These are phyloP conservation scores for Clytia hemisphaerica DNA, from an alignment of 30 jellyfish, hydroid and myxozoan genomes.

Conservation along the genomic window DNA sequence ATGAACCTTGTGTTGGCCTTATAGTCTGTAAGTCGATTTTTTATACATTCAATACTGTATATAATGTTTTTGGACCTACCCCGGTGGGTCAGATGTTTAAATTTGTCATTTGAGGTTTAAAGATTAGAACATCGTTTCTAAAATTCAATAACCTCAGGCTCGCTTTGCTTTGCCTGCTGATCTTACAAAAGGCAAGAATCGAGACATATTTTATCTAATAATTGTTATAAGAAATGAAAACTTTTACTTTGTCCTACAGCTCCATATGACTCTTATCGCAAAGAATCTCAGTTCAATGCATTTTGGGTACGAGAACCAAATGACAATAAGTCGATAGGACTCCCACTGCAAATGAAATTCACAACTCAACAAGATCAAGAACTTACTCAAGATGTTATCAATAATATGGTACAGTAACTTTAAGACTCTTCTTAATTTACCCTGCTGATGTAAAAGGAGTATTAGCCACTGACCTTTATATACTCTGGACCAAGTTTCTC, in stretches of 20 bases:
- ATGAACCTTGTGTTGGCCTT: slow-evolving; percentile 90
- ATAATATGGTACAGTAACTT: slow-evolving; percentile 66
- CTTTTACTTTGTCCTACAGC: slow-evolving; percentile 38
- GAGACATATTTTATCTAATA: no score
- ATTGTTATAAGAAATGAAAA: neutral
- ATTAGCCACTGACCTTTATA: no score
- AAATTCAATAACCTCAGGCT: no score
- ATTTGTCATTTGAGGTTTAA: no score
- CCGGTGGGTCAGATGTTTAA: no score
- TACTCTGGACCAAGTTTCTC: no score
- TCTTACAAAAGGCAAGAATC: no score
- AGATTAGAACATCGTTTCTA: no score
- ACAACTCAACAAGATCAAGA: slow-evolving; percentile 90
- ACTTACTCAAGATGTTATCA: slow-evolving; percentile 76
- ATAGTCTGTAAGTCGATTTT: slow-evolving; percentile 67
- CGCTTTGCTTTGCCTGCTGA: no score
- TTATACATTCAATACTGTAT: neutral
- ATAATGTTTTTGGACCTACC: no score
- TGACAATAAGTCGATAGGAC: slow-evolving; percentile 42
- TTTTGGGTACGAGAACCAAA: slow-evolving; percentile 87
- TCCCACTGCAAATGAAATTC: slow-evolving; percentile 70
- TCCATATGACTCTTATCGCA: slow-evolving; percentile 91
- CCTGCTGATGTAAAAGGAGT: no score
- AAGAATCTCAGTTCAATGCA: slow-evolving; percentile 80
- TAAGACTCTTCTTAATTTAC: no score